Base-by-base conservation (phyloP, 2,797 vertebrate species). In the Amazona ochrocephala region DNA sequence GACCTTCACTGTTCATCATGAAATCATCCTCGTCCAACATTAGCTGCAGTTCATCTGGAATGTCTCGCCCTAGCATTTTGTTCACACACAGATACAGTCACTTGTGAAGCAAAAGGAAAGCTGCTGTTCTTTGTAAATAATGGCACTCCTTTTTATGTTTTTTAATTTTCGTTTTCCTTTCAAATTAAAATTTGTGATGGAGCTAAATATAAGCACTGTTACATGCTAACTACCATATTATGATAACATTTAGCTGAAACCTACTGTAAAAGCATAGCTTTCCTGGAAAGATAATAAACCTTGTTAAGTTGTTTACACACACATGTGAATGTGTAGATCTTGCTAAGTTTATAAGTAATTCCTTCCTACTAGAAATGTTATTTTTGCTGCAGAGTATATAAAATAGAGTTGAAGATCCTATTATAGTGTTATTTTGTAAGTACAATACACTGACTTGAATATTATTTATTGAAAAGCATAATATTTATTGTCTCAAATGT, bases 1-100 rank as follows among this genome's bases (percentile, higher is more conserved):
- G 99, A 98, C 98, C 99, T 97, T 98, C 99, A 97, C 99, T 99
- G 97, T 98, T 99, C 98, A 98, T 99, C 98, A 96, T 99, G 97
- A 99, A 99, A 98, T 98, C 99, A 98, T 98, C 99, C 97, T 98
- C 97, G 71, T 98, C 98, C 98, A 99, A 97, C 98, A 97, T 98
- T 96, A 98, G 98, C 97, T 98, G 98, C 95, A 97, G 97, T 95
- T 98, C 99, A 80, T 98, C 98, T 37, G 98, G 98, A 95, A 91
- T 97, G 97, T 98, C 98, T 91, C 98, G 97, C 87, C 98, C 98
- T 89, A 98, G 96, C 97, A 98, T 99, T 98, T 98, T 99, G 97
- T 98, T 99, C 94, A 98, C 99, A 89, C 97, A 98, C 96, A 98
- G 98, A 98, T 98, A 98, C 96, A 98, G 98, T 96, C 99, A 99